Evolutionary conservation across 2,797 vertebrate species (phyloP), one percentile per base, ranked within the genome.

Genomic region (Spinus pinus): DNA sequence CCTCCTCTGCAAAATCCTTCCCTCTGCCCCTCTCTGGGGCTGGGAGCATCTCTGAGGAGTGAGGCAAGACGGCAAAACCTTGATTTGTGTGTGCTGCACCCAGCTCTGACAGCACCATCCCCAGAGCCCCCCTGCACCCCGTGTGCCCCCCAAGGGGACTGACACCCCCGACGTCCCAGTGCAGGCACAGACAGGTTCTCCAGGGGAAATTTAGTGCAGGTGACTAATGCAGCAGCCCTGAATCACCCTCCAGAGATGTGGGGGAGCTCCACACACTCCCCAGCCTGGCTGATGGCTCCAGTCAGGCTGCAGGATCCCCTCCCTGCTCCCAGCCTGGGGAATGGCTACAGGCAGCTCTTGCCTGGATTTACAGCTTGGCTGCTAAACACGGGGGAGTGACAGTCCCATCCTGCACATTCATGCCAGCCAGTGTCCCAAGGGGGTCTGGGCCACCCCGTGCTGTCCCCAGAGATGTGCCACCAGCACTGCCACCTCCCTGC

Each of bases 181-280:
- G 62, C 70, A 49, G 66, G 33, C 42, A 3, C 54, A 57, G 77
- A 58, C 57, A 67, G 49, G 16, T 3, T 77, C 87, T 75, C 75
- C 75, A 4, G 79, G 42, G 77, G 61, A 73, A 57, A 88, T 74
- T 75, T 22, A 88, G 91, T 33, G 69, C 87, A 89, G 91, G 91
- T 94, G 89, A 95, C 71, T 81, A 90, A 96, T 54, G 61, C 87
- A 81, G 86, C 90, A 94, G 81, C 89, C 92, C 91, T 92, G 91
- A 92, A 94, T 94, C 93, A 94, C 82, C 61, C 14, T 2, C 53
- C 60, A 46, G 79, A 60, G 67, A 27, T 2, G 3, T 12, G 33
- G 77, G 65, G 81, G 70, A 96, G 75, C 84, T 87, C 56, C 31
- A 22, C 30, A 56, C 22, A 3, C 49, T 92, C 42, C 67, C 46